Conservation (phyloP, 2,797 vertebrate genomes). For the Caiman crocodilus region DNA sequence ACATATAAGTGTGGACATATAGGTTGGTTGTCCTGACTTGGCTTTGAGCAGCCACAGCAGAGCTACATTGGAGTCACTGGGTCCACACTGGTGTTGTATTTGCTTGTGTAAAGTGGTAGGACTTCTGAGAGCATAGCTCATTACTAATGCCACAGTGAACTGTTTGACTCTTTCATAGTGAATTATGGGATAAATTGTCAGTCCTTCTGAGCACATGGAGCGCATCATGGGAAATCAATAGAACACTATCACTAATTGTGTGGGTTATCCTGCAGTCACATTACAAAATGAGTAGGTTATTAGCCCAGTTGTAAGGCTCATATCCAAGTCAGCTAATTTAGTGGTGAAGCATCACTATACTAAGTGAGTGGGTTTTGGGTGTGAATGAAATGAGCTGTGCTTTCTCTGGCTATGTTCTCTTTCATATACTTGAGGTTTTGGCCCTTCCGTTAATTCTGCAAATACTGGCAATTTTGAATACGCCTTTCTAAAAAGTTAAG, state of each 20-base stretch:
- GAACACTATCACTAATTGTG: neutral
- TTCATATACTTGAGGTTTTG: neutral
- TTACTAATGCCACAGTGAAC: neutral
- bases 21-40: neutral
- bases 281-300: neutral
- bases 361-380: neutral
- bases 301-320: neutral
- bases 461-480: neutral
- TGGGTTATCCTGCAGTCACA: neutral
- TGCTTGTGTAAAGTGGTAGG: neutral
- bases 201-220: neutral
- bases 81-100: neutral
- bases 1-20: neutral
- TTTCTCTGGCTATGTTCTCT: rapidly evolving
- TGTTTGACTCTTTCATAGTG: neutral
- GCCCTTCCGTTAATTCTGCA: neutral
- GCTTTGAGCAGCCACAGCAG: neutral
- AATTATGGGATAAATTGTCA: neutral
- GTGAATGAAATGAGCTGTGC: neutral
- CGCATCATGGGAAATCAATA: neutral
- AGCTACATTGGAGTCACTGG: neutral
- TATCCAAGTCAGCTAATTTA: neutral
- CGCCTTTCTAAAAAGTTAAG: neutral
- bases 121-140: neutral
- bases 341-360: neutral